Percentiles rank a stretch among this genome's conserved stretches.
phyloP scores from a whole-genome alignment of 2,113 vertebrate species.

The Macquaria ambigua region DNA sequence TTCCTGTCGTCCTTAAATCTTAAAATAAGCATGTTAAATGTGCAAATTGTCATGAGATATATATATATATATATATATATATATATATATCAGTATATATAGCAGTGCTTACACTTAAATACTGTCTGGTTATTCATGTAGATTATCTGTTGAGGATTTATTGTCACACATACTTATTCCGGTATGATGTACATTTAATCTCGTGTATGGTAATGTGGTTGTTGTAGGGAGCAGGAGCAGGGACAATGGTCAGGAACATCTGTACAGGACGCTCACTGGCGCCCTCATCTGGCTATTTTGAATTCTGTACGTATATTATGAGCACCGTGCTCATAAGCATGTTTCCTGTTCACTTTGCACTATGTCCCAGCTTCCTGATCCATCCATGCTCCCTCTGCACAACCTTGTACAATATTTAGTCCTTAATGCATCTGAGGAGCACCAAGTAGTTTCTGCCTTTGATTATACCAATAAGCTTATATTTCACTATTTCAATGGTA shows the following conservation, averaged over 20 bases:
- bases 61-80: too few relatives aligned
- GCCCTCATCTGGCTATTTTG: conserved; percentile 67
- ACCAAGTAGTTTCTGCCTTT: neutral
- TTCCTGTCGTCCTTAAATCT: neutral
- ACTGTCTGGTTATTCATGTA: neutral
- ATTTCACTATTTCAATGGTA: neutral
- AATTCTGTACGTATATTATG: neutral
- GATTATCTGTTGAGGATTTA: neutral
- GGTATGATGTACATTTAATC: neutral
- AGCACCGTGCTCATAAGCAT: neutral
- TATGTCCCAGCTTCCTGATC: neutral
- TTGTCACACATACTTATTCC: neutral
- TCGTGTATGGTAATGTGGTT: neutral
- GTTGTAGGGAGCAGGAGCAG: neutral
- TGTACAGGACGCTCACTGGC: conserved; percentile 37
- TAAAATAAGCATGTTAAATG: neutral
- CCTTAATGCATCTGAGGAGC: neutral
- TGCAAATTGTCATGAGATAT: too few relatives aligned
- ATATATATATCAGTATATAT: too few relatives aligned
- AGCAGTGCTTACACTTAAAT: neutral
- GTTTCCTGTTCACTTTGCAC: neutral
- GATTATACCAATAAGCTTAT: neutral
- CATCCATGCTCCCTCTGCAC: neutral
- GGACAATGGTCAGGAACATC: neutral
- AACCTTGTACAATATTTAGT: fast-evolving